Base-by-base conservation (phyloP, 2,888 invertebrate species). In the Plusia festucae region DNA sequence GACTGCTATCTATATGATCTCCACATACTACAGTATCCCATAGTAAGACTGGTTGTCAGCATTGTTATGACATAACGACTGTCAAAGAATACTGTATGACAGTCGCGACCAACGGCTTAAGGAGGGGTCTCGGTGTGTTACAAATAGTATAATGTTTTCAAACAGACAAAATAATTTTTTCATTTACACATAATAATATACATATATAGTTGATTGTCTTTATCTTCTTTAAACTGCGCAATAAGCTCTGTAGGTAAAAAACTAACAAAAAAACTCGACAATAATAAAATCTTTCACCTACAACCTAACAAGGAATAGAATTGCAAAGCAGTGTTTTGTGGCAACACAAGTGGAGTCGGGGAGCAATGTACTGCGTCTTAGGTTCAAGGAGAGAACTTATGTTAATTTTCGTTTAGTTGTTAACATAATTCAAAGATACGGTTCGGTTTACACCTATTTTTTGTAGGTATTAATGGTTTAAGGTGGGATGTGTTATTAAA, bases 361-460 rank as follows among this genome's bases (percentile, higher is more conserved):
- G 78, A 44, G 69, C 78, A 78, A 76, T 15, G 79, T 20, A 64
- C 81, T 66, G 69, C 5, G 51, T 13, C 49, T 60, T 55, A 65
- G 62, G 79, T 80, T 80, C 81, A 78, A 78, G 78, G 73, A 57
- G 59, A 70, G 20, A 20, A 53, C 61, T 59, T 75, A 78, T 79
- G 78, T 53, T 62, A 77, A 76, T 75, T 64, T 51, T 27, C 53
- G 63, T 49, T 78, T 76, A 78, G 73, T 69, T 24, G 44, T 70
- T 61, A 76, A 53, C 40, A 34, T 49, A 46, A 15, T 34, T 16
- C 55, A 34, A 20, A 20, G 18, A 49, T 53, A 56, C 74, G 65
- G 60, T 73, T 60, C 54, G 49, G 54, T 49, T 51, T 24, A 16
- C 11, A 52, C 32, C 20, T n/a, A 20, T 46, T 46, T 24, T 40